Percentiles rank a stretch among this genome's conserved stretches.
Conservation (phyloP, 2,888 invertebrate species). For the Cremastobaeus sp. region DNA sequence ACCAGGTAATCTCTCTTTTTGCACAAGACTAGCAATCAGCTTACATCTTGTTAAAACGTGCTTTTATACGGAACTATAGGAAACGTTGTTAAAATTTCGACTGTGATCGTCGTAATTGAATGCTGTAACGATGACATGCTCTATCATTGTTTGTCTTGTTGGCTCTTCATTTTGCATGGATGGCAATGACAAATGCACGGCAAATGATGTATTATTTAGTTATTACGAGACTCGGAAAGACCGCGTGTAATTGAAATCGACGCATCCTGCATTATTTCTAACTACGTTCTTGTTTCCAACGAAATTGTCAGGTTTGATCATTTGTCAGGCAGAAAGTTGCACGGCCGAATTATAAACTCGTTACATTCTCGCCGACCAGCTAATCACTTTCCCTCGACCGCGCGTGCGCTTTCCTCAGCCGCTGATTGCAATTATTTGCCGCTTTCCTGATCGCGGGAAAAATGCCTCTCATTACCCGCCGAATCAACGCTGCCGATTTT, state of each 20-base stretch:
- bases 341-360: conserved; percentile 17
- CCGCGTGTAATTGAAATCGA: conserved; percentile 39
- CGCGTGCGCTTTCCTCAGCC: too few relatives aligned
- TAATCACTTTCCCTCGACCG: too few relatives aligned
- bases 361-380: too few relatives aligned
- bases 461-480: too few relatives aligned
- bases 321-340: conserved; percentile 14
- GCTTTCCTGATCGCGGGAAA: too few relatives aligned
- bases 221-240: conserved; percentile 44
- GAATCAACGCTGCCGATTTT: too few relatives aligned
- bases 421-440: too few relatives aligned
- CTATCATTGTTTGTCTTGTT: conserved; percentile 37
- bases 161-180: conserved; percentile 44
- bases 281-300: conserved; percentile 48
- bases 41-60: conserved; percentile 2
- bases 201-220: conserved; percentile 54
- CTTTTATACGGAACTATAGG: conserved; percentile 1
- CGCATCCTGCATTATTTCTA: conserved; percentile 51
- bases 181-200: conserved; percentile 36
- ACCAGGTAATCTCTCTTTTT: conserved; percentile 12
- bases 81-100: conserved; percentile 23
- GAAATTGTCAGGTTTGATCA: conserved; percentile 27
- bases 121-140: conserved; percentile 29
- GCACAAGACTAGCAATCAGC: conserved; percentile 4
- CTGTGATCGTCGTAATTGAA: conserved; percentile 17